phyloP scores from a whole-genome alignment of 2,797 vertebrate genomes.

The Holocentrus rufus region DNA sequence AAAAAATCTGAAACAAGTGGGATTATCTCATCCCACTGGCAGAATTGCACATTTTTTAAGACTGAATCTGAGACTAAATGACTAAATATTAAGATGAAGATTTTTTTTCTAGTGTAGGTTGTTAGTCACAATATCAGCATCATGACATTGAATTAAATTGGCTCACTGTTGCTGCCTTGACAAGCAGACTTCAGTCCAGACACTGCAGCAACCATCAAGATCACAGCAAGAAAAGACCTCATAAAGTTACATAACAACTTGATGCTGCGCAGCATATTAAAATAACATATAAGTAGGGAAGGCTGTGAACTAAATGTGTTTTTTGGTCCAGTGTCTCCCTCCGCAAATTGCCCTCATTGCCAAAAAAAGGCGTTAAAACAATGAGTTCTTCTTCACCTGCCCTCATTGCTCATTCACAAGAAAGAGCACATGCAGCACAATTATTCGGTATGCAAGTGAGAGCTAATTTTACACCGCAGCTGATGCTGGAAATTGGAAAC shows the following conservation, averaged over 20 bases:
- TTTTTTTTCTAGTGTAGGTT: too few relatives aligned
- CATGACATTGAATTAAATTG: constrained; percentile 7
- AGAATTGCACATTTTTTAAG: too few relatives aligned
- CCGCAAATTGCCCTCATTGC: neutral
- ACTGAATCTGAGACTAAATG: too few relatives aligned
- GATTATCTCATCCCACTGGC: too few relatives aligned
- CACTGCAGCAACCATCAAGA: constrained; percentile 29
- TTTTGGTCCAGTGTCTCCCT: neutral
- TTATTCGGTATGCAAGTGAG: neutral
- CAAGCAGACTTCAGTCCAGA: constrained; percentile 15
- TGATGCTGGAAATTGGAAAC: constrained; percentile 16
- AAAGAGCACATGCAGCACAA: constrained; percentile 24
- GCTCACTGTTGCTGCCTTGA: constrained; percentile 24
- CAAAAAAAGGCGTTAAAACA: neutral
- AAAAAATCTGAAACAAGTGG: too few relatives aligned
- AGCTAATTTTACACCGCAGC: constrained; percentile 9
- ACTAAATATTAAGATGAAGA: too few relatives aligned
- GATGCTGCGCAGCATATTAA: neutral
- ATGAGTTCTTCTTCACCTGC: constrained; percentile 1
- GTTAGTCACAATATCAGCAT: constrained; percentile 17
- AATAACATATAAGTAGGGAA: neutral
- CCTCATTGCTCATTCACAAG: constrained; percentile 1
- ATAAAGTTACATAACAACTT: neutral
- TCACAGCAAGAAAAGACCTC: constrained; percentile 9
- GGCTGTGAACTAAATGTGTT: neutral